phyloP scores from a whole-genome alignment of 2,888 invertebrate genomes.

The Amphipyra berbera region DNA sequence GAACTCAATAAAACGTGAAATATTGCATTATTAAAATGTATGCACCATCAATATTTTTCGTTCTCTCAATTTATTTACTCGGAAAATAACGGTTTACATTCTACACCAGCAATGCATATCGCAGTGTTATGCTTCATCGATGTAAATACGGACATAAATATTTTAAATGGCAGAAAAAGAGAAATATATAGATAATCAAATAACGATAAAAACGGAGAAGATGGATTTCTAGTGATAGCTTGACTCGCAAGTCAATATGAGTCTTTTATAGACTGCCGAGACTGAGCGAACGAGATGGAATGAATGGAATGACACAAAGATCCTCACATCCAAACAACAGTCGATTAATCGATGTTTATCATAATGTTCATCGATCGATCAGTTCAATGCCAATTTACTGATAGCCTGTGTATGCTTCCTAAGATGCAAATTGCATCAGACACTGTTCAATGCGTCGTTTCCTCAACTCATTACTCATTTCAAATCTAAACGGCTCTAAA shows the following conservation, averaged over 20 bases:
- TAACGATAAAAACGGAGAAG: neutral
- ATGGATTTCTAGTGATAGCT: constrained; percentile 2
- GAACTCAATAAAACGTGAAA: too few species aligned
- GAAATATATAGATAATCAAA: too few species aligned
- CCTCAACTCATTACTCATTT: constrained; percentile 36
- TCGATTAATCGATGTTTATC: constrained; percentile 20
- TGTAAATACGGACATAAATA: too few species aligned
- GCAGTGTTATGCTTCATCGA: too few species aligned
- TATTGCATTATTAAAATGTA: too few species aligned
- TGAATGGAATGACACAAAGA: constrained; percentile 5
- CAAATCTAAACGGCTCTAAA: constrained; percentile 37
- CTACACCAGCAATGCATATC: neutral
- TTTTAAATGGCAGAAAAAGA: too few species aligned
- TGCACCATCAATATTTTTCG: neutral
- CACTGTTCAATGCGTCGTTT: constrained; percentile 26
- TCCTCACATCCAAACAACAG: constrained; percentile 2
- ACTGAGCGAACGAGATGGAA: constrained; percentile 1
- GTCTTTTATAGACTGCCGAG: constrained; percentile 4
- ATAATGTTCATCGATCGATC: constrained; percentile 13
- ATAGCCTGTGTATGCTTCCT: constrained; percentile 28
- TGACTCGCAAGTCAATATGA: constrained; percentile 9
- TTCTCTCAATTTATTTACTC: neutral
- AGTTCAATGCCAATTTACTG: constrained; percentile 38
- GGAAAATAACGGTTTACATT: neutral
- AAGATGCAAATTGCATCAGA: constrained; percentile 36